phyloP scores from a whole-genome alignment of 2,888 invertebrate genomes.

The Torymus texanus region DNA sequence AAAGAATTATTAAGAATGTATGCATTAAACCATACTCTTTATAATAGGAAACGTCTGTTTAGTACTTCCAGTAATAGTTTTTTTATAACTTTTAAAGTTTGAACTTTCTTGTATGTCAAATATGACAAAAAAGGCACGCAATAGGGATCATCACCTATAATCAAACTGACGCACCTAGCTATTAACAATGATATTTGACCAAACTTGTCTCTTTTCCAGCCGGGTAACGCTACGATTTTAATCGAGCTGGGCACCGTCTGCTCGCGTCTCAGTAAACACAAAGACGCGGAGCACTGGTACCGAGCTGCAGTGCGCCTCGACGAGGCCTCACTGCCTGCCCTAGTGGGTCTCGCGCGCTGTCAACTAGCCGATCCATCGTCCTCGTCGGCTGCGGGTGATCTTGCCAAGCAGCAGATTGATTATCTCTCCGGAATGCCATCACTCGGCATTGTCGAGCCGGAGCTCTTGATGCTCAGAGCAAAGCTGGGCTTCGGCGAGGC shows the following conservation, averaged over 20 bases:
- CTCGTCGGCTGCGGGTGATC: constrained; percentile 79
- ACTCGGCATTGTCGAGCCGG: constrained; percentile 72
- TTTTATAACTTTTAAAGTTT: no score
- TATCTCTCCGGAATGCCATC: constrained; percentile 86
- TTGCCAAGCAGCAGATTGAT: constrained; percentile 90
- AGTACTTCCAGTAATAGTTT: no score
- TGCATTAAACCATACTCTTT: no score
- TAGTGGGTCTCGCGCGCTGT: constrained; percentile 89
- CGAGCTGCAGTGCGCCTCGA: constrained; percentile 89
- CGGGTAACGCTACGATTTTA: constrained; percentile 77
- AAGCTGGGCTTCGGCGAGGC: constrained; percentile 78
- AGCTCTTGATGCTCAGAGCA: constrained; percentile 83
- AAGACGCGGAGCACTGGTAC: constrained; percentile 88
- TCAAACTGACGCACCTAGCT: no score
- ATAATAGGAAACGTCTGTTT: no score
- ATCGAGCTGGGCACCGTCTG: constrained; percentile 90
- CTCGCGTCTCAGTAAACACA: constrained; percentile 83
- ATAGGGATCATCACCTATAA: no score
- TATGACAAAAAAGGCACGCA: no score
- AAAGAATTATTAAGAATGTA: no score
- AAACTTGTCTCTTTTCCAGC: constrained; percentile 17
- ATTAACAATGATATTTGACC: no score
- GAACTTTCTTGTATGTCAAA: no score
- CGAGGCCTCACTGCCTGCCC: constrained; percentile 86
- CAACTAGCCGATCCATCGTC: constrained; percentile 82